A percentile compares a stretch with the other conserved stretches of the same genome.
Conservation (phyloP, 2,888 invertebrate species). For the Ormia ochracea region DNA sequence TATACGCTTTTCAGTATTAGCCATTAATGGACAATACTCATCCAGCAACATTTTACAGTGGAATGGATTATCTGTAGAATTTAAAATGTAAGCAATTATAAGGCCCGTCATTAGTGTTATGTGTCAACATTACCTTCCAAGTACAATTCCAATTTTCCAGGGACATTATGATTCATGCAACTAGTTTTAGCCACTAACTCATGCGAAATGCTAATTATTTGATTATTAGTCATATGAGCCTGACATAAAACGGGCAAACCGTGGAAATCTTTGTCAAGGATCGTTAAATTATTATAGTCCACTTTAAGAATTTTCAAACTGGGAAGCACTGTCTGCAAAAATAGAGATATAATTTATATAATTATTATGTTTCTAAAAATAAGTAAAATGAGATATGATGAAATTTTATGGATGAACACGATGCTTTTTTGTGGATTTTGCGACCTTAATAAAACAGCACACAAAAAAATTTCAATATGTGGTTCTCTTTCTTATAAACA, state of each 20-base stretch:
- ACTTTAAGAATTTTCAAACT: constrained; percentile 86
- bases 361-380: not conserved
- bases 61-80: constrained; percentile 85
- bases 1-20: constrained; percentile 84
- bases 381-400: not conserved
- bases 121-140: constrained; percentile 82
- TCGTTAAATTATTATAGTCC: constrained; percentile 85
- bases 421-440: too few species aligned
- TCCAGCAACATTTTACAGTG: constrained; percentile 84
- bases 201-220: constrained; percentile 83
- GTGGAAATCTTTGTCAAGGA: constrained; percentile 88
- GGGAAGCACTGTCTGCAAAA: constrained; percentile 84
- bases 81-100: not conserved
- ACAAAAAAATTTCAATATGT: too few species aligned
- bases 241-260: constrained; percentile 88
- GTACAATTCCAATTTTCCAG: constrained; percentile 82
- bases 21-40: constrained; percentile 83
- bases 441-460: too few species aligned
- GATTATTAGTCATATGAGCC: constrained; percentile 87
- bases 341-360: constrained; percentile 12
- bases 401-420: not conserved
- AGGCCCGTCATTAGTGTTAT: not conserved
- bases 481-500: too few species aligned
- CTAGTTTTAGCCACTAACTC: constrained; percentile 88
- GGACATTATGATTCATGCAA: constrained; percentile 88